These are phyloP conservation scores for Acanthiza pusilla DNA, from an alignment of 2,797 vertebrate species.

Conservation along the genomic window DNA sequence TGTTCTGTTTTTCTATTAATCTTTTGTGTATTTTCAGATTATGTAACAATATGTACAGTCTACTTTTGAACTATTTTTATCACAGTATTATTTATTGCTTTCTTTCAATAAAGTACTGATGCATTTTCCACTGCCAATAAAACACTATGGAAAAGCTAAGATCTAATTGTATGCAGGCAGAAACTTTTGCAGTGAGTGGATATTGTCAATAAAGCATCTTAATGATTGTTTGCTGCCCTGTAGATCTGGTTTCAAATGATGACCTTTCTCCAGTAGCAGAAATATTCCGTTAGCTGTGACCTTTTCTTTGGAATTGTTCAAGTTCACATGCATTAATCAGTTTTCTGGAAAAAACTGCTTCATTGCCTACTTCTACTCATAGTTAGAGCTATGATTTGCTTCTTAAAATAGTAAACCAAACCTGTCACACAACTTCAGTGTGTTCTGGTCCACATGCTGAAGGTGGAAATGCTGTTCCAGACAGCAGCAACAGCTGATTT, in stretches of 20 bases:
- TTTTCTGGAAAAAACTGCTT: neutral
- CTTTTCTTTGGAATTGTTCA: neutral
- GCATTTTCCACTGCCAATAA: slow-evolving; percentile 91
- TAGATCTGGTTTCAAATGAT: slow-evolving; percentile 21
- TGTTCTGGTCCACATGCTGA: neutral
- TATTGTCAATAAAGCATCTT: slow-evolving; percentile 61
- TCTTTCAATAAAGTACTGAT: slow-evolving; percentile 99
- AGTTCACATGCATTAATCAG: neutral
- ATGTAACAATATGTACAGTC: slow-evolving; percentile 98
- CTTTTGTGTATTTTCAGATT: slow-evolving; percentile 80
- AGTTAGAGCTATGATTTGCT: neutral
- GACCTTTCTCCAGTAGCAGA: neutral
- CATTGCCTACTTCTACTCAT: neutral
- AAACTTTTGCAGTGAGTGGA: slow-evolving; percentile 38
- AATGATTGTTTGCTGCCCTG: slow-evolving; percentile 37
- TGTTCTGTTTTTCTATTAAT: slow-evolving; percentile 79
- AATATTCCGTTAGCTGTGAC: neutral
- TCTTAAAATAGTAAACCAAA: neutral
- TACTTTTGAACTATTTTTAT: slow-evolving; percentile 98
- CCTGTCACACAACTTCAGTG: neutral
- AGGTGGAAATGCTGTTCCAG: neutral
- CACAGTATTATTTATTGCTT: slow-evolving; percentile 99
- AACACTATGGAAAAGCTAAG: slow-evolving; percentile 47
- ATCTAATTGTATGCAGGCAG: slow-evolving; percentile 38
- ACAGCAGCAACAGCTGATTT: neutral